These are phyloP conservation scores for Microplitis mediator DNA, from an alignment of 1,140 invertebrate genomes.

Conservation along the genomic window DNA sequence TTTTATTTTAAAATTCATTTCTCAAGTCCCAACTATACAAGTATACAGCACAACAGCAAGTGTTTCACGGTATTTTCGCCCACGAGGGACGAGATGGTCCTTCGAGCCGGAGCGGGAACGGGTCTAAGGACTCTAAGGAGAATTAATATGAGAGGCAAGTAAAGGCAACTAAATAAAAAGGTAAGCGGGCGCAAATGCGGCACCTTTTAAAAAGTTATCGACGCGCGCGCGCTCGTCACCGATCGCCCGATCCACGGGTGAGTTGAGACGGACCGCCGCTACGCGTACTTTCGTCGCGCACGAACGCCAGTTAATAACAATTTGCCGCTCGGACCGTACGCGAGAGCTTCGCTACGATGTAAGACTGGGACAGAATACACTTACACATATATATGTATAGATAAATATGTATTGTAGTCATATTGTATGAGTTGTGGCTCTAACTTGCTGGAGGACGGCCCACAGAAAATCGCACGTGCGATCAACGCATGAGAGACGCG, in stretches of 20 bases:
- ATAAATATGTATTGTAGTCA: no score
- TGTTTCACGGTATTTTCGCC: conserved; percentile 10
- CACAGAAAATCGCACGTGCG: conserved; percentile 24
- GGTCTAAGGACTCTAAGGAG: neutral
- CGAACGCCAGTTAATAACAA: conserved; percentile 34
- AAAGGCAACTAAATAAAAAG: neutral
- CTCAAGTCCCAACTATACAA: neutral
- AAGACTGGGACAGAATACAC: neutral
- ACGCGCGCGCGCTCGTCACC: conserved; percentile 22
- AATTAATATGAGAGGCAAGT: no score
- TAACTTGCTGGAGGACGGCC: neutral
- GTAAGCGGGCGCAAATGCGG: conserved; percentile 8
- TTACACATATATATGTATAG: neutral
- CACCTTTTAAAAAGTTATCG: conserved; percentile 25
- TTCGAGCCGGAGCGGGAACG: no score
- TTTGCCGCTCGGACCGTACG: conserved; percentile 14
- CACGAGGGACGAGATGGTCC: neutral
- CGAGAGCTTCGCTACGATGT: conserved; percentile 4
- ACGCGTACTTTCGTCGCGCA: conserved; percentile 29
- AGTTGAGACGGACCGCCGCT: neutral
- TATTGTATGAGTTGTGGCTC: neutral
- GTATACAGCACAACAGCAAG: neutral
- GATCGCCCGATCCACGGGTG: neutral
- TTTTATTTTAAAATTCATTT: conserved; percentile 2
- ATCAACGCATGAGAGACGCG: conserved; percentile 11